Evolutionary conservation across 2,888 invertebrate species (phyloP), one percentile per base, ranked within the genome.

Genomic region (Nymphalis polychloros): DNA sequence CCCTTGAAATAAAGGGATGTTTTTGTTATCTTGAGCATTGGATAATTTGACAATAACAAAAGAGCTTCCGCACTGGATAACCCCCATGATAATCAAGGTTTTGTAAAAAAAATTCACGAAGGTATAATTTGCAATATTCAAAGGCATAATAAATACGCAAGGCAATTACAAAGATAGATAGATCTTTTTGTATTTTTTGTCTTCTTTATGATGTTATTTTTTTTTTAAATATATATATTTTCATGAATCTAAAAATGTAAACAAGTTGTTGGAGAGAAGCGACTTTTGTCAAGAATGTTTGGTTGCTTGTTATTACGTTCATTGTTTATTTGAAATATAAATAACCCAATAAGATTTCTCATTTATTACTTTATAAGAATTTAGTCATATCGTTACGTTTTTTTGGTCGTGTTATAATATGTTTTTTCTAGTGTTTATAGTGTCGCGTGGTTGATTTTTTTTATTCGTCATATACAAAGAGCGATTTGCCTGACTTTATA

Each of bases 11-110:
- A 87, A 90, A 90, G 89, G 92, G 89, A 82, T 90, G 88, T 90
- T 91, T 90, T 91, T 92, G 92, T 92, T 92, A 92, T 92, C 92
- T 92, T 92, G 92, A 92, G 92, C 89, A 92, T 90, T 89, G 92
- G 85, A 90, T 92, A 92, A 92, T 92, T 92, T 92, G 92, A 90
- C 90, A 92, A 91, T 88, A 92, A 92, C 92, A 92, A 92, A 90
- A 88, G 89, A 88, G 85, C 79, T 83, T 87, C 85, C 87, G 86
- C 82, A 82, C 77, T 78, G 90, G 90, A 89, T 86, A 87, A 87
- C 84, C 82, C 79, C 72, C 75, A 78, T 78, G 89, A 89, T 89
- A 89, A 92, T 92, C 90, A 89, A 86, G 84, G 79, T 85, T 86
- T 88, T 89, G 86, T 57, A 53, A 68, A 73, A 68, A 73, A 73